Base-by-base conservation (phyloP, 2,888 invertebrate species). In the Anodontia alba region DNA sequence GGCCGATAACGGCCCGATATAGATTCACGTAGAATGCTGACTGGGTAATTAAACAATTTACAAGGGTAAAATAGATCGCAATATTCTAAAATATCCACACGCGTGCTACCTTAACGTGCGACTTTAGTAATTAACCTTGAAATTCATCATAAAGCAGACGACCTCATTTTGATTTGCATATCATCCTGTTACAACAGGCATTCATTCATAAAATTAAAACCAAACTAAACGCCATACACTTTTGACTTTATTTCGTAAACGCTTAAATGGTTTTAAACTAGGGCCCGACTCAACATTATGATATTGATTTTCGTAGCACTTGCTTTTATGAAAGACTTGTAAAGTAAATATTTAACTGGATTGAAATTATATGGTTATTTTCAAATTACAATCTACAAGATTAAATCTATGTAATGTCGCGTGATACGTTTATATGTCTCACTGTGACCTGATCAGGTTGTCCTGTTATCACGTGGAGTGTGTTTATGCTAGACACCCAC, bases 401-500 rank as follows among this genome's bases (percentile, higher is more conserved):
- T n/a, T n/a, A n/a, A 12, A 23, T 10, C 26, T 62, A 5, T 33
- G 7, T 33, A 20, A 62, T 33, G 33, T 62, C 12, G 62, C 20
- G 17, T 62, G 62, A 62, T 54, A 54, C n/a, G 54, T 54, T 26
- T 29, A n/a, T 54, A 1, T 31, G 33, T 62, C 62, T 17, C 62
- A 17, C 2, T 62, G 33, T 62, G 62, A 62, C 62, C 62, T 62
- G 62, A 33, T 62, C 62, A 62, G 62, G 62, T 33, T 33, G 33
- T 51, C 20, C 51, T 73, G 46, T 38, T 29, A 73, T 73, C 73
- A 73, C 73, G 73, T 73, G 73, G 33, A 43, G 31, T n/a, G 17
- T 73, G 66, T 73, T 73, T 73, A 57, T 73, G 43, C 43, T 62
- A 51, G 66, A 73, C 73, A 43, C 73, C 73, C 73, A 73, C 62